Evolutionary conservation across 2,113 vertebrate species (phyloP).

Genomic region (Halcyon senegalensis): DNA sequence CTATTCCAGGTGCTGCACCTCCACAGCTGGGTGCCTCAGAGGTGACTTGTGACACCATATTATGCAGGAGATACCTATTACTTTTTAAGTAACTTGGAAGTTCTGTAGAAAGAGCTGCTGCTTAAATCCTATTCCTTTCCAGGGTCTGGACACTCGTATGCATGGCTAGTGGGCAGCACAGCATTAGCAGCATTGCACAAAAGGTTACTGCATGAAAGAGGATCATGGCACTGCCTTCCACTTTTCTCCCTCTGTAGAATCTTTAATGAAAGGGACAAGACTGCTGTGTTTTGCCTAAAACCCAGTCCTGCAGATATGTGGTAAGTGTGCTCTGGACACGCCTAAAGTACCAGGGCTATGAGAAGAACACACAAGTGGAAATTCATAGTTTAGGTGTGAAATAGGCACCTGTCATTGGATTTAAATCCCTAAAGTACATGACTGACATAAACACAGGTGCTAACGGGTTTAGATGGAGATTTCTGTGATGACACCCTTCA

Average conservation of each 20-base stretch:
- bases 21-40: background rate
- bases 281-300: background rate
- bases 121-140: background rate
- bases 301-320: background rate
- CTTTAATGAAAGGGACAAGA: background rate
- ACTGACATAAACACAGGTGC: background rate
- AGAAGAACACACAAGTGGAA: background rate
- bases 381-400: background rate
- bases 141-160: background rate
- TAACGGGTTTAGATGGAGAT: background rate
- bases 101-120: background rate
- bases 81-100: background rate
- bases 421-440: background rate
- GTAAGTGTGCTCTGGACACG: background rate
- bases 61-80: background rate
- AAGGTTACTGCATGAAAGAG: background rate
- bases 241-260: background rate
- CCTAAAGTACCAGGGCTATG: background rate
- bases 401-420: background rate
- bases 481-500: background rate
- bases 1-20: background rate
- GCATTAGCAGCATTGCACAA: rapidly evolving
- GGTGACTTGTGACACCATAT: background rate
- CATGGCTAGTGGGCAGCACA: rapidly evolving
- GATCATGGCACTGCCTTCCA: background rate